Conservation (phyloP, 2,888 invertebrate species). For the Aphodius sticticus region DNA sequence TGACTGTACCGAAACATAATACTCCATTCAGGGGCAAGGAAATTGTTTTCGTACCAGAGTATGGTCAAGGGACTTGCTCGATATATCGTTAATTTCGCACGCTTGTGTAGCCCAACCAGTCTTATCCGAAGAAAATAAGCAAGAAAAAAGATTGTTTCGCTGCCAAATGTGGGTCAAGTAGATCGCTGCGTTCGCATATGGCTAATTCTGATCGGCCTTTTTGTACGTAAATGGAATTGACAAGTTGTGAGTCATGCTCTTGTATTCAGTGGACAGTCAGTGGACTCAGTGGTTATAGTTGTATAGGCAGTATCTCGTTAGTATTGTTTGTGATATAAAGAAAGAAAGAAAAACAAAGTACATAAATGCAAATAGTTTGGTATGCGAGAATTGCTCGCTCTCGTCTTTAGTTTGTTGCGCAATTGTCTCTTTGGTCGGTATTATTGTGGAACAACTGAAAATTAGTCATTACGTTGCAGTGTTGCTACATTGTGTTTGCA, state of each 20-base stretch:
- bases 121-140: not conserved
- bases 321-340: not conserved
- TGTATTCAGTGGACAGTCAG: not conserved
- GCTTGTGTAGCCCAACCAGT: not conserved
- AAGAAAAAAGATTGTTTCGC: not conserved
- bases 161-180: constrained; percentile 37
- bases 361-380: not conserved
- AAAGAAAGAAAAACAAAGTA: not conserved
- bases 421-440: not conserved
- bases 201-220: constrained; percentile 37
- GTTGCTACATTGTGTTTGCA: not conserved
- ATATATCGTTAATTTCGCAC: not conserved
- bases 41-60: not conserved
- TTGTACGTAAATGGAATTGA: constrained; percentile 37
- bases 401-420: not conserved
- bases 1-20: not conserved
- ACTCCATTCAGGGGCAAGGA: not conserved
- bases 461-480: not conserved
- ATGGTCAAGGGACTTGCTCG: not conserved
- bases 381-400: not conserved
- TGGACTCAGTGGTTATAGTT: not conserved
- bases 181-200: constrained; percentile 26
- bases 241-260: constrained; percentile 29
- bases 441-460: not conserved
- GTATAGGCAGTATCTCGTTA: not conserved